Conservation (phyloP, 1,140 invertebrate species). For the Drosophila equinoxialis region DNA sequence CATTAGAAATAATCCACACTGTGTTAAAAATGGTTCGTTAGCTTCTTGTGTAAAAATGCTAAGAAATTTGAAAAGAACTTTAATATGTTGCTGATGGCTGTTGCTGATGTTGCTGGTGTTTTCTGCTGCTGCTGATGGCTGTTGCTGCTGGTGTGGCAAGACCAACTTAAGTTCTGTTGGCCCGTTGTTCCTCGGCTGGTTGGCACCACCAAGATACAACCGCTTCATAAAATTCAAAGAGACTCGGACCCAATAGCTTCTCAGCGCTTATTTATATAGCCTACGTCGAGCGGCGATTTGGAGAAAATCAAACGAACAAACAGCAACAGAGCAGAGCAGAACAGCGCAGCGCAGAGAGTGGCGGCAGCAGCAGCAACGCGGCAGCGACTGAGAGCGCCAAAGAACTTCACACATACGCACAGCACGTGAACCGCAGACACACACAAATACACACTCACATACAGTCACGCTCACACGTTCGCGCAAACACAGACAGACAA, state of each 20-base stretch:
- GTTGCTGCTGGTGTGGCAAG: slow-evolving; percentile 28
- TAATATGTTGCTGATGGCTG: slow-evolving; percentile 28
- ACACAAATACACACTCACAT: slow-evolving; percentile 15
- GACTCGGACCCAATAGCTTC: slow-evolving; percentile 82
- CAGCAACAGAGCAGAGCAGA: slow-evolving; percentile 26
- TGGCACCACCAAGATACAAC: slow-evolving; percentile 81
- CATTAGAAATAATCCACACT: slow-evolving; percentile 62
- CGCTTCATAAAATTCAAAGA: slow-evolving; percentile 83
- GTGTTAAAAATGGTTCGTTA: slow-evolving; percentile 52
- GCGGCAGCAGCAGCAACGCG: slow-evolving; percentile 21
- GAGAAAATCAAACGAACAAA: slow-evolving; percentile 67
- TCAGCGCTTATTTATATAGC: slow-evolving; percentile 83
- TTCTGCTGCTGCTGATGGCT: slow-evolving; percentile 11
- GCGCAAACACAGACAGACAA: slow-evolving; percentile 35
- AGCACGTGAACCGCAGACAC: slow-evolving; percentile 41
- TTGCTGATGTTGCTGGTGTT: slow-evolving; percentile 13
- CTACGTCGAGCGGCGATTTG: slow-evolving; percentile 78
- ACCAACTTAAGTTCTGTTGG: slow-evolving; percentile 54
- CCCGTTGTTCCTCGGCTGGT: slow-evolving; percentile 45
- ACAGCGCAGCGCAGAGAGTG: slow-evolving; percentile 23
- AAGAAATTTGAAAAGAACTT: slow-evolving; percentile 46
- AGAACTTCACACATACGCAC: slow-evolving; percentile 57
- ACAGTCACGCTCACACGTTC: slow-evolving; percentile 25
- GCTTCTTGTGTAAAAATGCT: slow-evolving; percentile 53
- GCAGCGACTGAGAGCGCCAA: slow-evolving; percentile 46